Percentiles rank a stretch among this genome's conserved stretches.
Evolutionary conservation across 2,113 vertebrate genomes (phyloP).

Genomic region (Pseudorhombus dupliciocellatus): DNA sequence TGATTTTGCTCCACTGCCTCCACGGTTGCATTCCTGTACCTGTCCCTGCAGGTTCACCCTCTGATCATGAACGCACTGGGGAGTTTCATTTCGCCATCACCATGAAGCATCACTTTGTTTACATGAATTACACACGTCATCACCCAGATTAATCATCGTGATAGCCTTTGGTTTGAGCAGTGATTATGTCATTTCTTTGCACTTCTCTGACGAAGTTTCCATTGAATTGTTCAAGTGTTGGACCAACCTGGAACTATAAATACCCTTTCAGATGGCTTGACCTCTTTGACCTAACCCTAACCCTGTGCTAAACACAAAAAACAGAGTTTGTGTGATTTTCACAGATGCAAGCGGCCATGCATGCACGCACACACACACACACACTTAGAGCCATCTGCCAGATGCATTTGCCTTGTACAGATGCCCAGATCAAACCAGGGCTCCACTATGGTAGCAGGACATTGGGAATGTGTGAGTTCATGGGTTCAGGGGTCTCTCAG

Average conservation of each 20-base stretch:
- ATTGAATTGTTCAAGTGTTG: too few relatives aligned
- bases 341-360: slow-evolving; percentile 26
- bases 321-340: slow-evolving; percentile 29
- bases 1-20: slow-evolving; percentile 43
- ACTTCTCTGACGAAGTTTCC: too few relatives aligned
- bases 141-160: slow-evolving; percentile 11
- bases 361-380: slow-evolving; percentile 25
- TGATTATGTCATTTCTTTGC: too few relatives aligned
- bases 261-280: too few relatives aligned
- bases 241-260: too few relatives aligned
- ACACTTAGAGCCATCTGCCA: slow-evolving; percentile 67
- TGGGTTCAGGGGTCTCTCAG: slow-evolving; percentile 11
- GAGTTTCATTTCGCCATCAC: slow-evolving; percentile 38
- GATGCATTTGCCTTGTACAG: slow-evolving; percentile 62
- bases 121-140: slow-evolving; percentile 8
- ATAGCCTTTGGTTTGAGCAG: not conserved
- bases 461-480: slow-evolving; percentile 37
- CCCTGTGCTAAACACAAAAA: slow-evolving; percentile 52
- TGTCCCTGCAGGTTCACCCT: slow-evolving; percentile 56
- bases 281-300: too few relatives aligned
- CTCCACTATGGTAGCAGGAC: slow-evolving; percentile 35
- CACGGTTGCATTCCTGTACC: slow-evolving; percentile 63
- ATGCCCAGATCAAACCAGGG: slow-evolving; percentile 44
- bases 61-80: slow-evolving; percentile 45
- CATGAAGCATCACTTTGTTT: slow-evolving; percentile 30